Evolutionary conservation across 2,113 vertebrate species (phyloP).

Genomic region (Sander vitreus): DNA sequence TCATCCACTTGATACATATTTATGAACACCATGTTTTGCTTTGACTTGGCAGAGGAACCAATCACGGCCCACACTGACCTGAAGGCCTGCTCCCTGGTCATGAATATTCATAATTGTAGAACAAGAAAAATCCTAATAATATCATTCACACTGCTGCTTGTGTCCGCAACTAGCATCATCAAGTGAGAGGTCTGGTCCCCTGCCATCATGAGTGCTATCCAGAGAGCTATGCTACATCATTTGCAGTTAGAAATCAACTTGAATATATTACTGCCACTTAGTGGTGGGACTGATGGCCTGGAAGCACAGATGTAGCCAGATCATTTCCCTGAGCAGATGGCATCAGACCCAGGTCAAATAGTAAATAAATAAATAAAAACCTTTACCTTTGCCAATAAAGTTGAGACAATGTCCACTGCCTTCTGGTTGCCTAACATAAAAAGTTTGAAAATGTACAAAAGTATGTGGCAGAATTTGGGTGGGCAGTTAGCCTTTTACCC

Average conservation of each 20-base stretch:
- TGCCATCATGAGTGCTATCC: conserved; percentile 57
- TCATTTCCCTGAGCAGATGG: conserved; percentile 57
- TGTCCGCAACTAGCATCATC: conserved; percentile 47
- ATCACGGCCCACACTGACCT: conserved; percentile 62
- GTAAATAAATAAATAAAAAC: no score
- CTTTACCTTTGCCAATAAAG: conserved; percentile 26
- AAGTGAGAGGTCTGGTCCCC: conserved; percentile 50
- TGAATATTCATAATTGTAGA: conserved; percentile 66
- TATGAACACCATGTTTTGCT: conserved; percentile 61
- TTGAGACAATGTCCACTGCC: conserved; percentile 21
- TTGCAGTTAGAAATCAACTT: conserved; percentile 61
- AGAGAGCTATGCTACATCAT: conserved; percentile 47
- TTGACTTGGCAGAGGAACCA: conserved; percentile 55
- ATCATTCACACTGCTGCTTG: conserved; percentile 30
- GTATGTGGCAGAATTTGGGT: conserved; percentile 6
- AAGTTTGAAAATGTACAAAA: conserved; percentile 14
- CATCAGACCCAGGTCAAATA: conserved; percentile 55
- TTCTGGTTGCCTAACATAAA: not conserved
- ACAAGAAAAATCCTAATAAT: conserved; percentile 37
- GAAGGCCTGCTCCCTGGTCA: conserved; percentile 42
- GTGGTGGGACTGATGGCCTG: conserved; percentile 51
- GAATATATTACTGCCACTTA: conserved; percentile 67
- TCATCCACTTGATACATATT: conserved; percentile 66
- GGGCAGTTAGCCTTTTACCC: conserved; percentile 9
- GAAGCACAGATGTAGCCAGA: conserved; percentile 49